Conservation (phyloP, 1,140 invertebrate genomes). For the Drosophila orosa region DNA sequence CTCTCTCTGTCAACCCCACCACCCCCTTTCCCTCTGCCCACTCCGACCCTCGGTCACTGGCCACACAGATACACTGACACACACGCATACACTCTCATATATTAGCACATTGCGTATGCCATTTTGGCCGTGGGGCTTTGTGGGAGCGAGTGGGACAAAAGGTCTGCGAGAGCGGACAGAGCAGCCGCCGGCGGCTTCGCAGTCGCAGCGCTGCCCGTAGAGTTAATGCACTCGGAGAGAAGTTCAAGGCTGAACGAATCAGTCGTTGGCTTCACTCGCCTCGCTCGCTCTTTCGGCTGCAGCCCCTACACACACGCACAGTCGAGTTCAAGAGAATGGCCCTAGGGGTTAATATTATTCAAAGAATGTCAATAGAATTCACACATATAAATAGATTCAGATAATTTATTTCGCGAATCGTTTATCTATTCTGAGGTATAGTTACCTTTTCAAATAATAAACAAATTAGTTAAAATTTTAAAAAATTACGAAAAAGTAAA, state of each 20-base stretch:
- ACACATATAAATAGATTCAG: background rate
- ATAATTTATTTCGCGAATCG: background rate
- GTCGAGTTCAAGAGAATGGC: background rate
- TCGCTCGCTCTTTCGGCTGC: constrained; percentile 51
- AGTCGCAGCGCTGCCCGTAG: constrained; percentile 49
- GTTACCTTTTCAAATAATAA: no score
- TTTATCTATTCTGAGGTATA: background rate
- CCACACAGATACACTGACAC: constrained; percentile 17
- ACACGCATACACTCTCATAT: constrained; percentile 5
- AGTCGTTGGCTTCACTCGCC: constrained; percentile 70
- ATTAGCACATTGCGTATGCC: constrained; percentile 48
- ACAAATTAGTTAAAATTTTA: no score
- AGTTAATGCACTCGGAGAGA: constrained; percentile 83
- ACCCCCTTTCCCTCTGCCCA: background rate
- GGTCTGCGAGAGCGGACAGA: constrained; percentile 51
- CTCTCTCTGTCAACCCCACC: background rate
- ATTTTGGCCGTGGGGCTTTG: constrained; percentile 46
- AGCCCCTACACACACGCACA: constrained; percentile 44
- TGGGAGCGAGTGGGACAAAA: constrained; percentile 19
- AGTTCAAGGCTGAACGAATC: constrained; percentile 84
- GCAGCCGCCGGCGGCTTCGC: constrained; percentile 27
- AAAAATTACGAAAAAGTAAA: no score
- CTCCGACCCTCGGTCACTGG: constrained; percentile 36
- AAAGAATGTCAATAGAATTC: background rate
- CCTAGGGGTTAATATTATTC: background rate